Evolutionary conservation across 2,888 invertebrate genomes (phyloP), one percentile per base, ranked within the genome.

Genomic region (Sphaerolaimus hirsutus): DNA sequence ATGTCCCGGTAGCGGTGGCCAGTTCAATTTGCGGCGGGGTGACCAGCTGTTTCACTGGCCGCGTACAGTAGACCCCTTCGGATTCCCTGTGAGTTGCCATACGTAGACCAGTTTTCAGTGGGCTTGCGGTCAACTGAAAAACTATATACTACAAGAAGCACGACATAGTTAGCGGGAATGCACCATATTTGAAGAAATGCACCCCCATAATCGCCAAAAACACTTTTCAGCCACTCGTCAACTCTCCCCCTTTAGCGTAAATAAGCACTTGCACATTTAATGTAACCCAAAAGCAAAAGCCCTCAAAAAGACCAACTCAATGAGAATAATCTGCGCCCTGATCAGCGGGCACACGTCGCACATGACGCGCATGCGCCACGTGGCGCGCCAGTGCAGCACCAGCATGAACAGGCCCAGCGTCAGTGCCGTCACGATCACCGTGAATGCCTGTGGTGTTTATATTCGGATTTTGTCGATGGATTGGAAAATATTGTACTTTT

Each of bases 341-440:
- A 53, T 51, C 29, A 59, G 50, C 1, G 52, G 46, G 40, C 53
- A 56, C 23, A 49, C 47, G 43, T 47, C 47, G 14, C 54, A 46
- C 14, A 55, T 51, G 42, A 51, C 52, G 41, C 46, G 35, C 17
- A 57, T 53, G 23, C 52, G 47, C 44, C 48, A 49, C 43, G 48
- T 47, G 7, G 55, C 53, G 24, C 48, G 48, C 61, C 61, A 62
- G 45, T 60, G 53, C n/a, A 61, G 49, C n/a, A 62, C 14, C 17
- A 61, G 51, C 10, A 56, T 54, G 32, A 60, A 51, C 21, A 57
- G 21, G 10, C 61, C 61, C 23, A 53, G 47, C 1, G 56, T 52
- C 14, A 50, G 4, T 23, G 54, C 21, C 1, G 51, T 48, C 25
- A 54, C 48, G 2, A 49, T 2, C 29, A 48, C 50, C 43, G 45